Conservation (phyloP, 1,140 invertebrate genomes). For the Schmidtea mediterranea region DNA sequence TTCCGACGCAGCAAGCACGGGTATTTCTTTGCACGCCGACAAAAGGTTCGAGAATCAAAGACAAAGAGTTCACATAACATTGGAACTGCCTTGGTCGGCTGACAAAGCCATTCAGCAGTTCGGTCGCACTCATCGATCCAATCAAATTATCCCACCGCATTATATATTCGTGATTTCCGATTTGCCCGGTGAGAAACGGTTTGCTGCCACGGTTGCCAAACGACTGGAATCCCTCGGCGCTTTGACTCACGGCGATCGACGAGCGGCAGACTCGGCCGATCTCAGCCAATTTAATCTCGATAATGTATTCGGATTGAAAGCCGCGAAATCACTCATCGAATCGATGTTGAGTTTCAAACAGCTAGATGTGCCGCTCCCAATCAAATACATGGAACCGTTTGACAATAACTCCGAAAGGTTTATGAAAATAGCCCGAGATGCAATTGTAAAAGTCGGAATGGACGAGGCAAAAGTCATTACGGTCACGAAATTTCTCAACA, state of each 20-base stretch:
- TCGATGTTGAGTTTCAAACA: constrained; percentile 45
- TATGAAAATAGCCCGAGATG: neutral
- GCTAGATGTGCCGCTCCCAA: constrained; percentile 40
- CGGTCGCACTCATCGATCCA: constrained; percentile 39
- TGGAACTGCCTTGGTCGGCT: constrained; percentile 94
- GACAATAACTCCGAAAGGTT: constrained; percentile 8
- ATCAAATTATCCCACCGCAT: constrained; percentile 82
- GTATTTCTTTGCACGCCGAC: constrained; percentile 71
- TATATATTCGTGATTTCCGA: constrained; percentile 96
- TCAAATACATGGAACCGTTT: constrained; percentile 9
- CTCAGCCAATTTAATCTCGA: constrained; percentile 93
- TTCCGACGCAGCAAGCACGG: constrained; percentile 33
- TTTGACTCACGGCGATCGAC: constrained; percentile 78
- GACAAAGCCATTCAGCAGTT: constrained; percentile 52
- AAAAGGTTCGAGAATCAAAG: constrained; percentile 63
- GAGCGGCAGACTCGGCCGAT: constrained; percentile 83
- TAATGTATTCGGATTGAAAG: constrained; percentile 70
- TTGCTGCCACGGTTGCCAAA: constrained; percentile 47
- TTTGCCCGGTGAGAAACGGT: constrained; percentile 69
- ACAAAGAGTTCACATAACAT: constrained; percentile 75
- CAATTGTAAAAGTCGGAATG: neutral
- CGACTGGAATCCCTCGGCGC: constrained; percentile 58
- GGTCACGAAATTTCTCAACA: constrained; percentile 46
- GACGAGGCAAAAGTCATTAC: neutral
- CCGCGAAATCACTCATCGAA: constrained; percentile 77